Evolutionary conservation across 2,113 vertebrate species (phyloP).

Genomic region (Pelecanus crispus): DNA sequence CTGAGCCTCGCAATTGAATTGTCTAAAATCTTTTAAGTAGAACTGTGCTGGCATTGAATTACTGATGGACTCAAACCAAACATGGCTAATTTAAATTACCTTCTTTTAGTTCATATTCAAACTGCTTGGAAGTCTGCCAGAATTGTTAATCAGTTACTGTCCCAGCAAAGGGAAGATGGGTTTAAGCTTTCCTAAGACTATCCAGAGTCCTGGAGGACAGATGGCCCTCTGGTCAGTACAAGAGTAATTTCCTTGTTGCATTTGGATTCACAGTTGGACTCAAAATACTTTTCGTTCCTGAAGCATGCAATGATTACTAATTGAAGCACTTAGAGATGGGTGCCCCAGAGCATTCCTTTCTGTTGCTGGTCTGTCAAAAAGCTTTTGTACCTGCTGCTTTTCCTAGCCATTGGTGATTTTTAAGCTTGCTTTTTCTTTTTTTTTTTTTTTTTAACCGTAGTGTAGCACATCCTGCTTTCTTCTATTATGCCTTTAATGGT

Average conservation of each 20-base stretch:
- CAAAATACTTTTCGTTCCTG: not conserved
- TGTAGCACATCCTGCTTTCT: not conserved
- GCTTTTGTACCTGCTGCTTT: not conserved
- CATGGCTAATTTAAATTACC: not conserved
- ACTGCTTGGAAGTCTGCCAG: not conserved
- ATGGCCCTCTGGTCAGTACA: not conserved
- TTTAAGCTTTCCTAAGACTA: not conserved
- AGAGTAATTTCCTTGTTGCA: not conserved
- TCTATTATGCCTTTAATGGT: not conserved
- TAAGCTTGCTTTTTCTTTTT: not conserved
- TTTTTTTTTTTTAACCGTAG: not conserved
- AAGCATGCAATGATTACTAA: not conserved
- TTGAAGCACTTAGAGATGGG: not conserved
- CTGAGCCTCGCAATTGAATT: not conserved
- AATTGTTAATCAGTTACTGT: not conserved
- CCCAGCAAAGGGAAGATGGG: not conserved
- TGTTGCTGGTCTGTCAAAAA: not conserved
- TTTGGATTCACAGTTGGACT: not conserved
- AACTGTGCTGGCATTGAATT: not conserved
- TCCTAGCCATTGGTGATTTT: not conserved
- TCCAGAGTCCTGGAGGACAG: not conserved
- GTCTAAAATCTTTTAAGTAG: not conserved
- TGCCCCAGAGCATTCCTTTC: not conserved
- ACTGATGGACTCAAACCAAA: not conserved
- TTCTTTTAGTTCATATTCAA: not conserved